Evolutionary conservation across 2,888 invertebrate genomes (phyloP), one percentile per base, ranked within the genome.

Genomic region (Eupithecia centaureata): DNA sequence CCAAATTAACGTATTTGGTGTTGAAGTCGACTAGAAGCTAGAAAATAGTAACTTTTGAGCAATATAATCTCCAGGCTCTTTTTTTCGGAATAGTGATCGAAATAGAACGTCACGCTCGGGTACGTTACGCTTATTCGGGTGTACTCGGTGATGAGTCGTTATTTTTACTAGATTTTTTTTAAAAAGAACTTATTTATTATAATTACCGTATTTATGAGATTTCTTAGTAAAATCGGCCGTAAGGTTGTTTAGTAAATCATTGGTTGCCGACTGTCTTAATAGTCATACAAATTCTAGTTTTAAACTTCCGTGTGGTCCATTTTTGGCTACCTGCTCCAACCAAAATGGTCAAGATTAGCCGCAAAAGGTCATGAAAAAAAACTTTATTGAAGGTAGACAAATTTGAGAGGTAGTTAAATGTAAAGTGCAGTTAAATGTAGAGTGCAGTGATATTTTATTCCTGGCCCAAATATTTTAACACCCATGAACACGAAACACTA

Each of bases 291-390:
- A 28, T 30, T 28, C 30, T 56, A 12, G n/a, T 18, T 25, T 57
- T 51, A 38, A 15, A 59, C 60, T 69, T 65, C 68, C 68, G 62
- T 47, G 25, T 59, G 47, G 38, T 63, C 68, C 65, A 54, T 65
- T 52, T 69, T 51, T n/a, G 59, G 62, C 42, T 61, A 68, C 68
- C 65, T 65, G 62, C 62, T 38, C 30, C 5, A 35, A 27, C 51
- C 54, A 30, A 65, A 59, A 62, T 59, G 28, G 54, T 27, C 33
- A 27, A 25, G 56, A 61, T 54, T 61, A 28, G 13, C 42, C 30
- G 27, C 30, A 30, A 27, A 57, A 33, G 32, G 57, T 57, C 33
- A 62, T n/a, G 52, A 35, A 47, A 33, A 61, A 47, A 47, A 15
- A 2, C 27, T 54, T 12, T 30, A 12, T 28, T 28, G 28, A 15